A percentile compares a stretch with the other conserved stretches of the same genome.
These are phyloP conservation scores for Perdix hodgsoniae DNA, from an alignment of 2,797 vertebrate genomes.

Conservation along the genomic window DNA sequence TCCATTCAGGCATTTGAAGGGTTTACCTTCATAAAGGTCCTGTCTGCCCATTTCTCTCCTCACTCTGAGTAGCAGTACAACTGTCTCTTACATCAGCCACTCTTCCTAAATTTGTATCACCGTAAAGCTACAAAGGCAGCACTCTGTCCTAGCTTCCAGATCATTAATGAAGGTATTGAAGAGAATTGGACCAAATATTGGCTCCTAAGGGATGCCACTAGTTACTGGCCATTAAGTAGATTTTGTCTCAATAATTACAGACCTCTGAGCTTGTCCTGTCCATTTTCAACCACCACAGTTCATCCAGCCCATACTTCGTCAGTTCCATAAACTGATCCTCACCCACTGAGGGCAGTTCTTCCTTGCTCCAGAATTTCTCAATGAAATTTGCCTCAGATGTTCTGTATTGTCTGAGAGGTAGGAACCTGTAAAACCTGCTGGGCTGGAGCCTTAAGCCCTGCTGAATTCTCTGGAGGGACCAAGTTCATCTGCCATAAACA, in stretches of 20 bases:
- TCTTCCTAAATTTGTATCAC: neutral
- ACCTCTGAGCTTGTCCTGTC: neutral
- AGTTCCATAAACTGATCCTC: neutral
- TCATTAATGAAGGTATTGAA: neutral
- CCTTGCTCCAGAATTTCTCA: neutral
- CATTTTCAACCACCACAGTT: neutral
- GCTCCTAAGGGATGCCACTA: neutral
- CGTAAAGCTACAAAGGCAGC: neutral
- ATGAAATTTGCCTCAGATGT: neutral
- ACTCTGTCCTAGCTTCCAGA: neutral
- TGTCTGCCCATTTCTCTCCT: neutral
- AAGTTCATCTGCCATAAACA: neutral
- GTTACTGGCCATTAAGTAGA: neutral
- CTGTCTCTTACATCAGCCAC: accelerated
- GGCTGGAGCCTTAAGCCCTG: neutral
- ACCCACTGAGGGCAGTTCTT: neutral
- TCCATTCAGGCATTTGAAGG: neutral
- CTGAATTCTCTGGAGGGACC: neutral
- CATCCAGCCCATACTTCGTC: neutral
- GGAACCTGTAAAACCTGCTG: neutral
- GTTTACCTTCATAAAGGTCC: neutral
- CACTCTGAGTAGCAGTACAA: neutral
- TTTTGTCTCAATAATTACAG: neutral
- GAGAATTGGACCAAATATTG: neutral
- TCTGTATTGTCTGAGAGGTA: neutral